These are phyloP conservation scores for Calcarius lapponicus DNA, from an alignment of 2,797 vertebrate species.

Conservation along the genomic window DNA sequence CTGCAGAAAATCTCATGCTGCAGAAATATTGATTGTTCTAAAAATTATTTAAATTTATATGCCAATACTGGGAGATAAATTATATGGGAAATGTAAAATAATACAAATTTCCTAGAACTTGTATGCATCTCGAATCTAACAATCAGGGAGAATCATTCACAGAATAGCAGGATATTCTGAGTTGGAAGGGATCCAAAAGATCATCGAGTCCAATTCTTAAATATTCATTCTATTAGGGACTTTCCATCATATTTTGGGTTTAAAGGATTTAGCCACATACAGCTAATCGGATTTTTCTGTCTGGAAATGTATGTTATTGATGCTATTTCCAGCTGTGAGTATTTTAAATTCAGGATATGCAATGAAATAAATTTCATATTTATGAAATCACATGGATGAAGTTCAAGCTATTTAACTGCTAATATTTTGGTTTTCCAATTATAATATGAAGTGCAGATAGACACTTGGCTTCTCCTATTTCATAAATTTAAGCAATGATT, in stretches of 20 bases:
- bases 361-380: neutral
- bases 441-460: neutral
- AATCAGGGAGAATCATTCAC: neutral
- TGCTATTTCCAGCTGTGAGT: neutral
- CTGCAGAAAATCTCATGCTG: neutral
- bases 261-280: neutral
- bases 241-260: neutral
- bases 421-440: neutral
- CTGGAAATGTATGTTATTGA: neutral
- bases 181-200: neutral
- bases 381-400: neutral
- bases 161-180: neutral
- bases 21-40: neutral
- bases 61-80: neutral
- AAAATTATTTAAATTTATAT: neutral
- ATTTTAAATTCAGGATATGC: neutral
- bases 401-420: neutral
- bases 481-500: neutral
- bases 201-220: neutral
- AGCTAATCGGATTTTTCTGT: neutral
- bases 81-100: neutral
- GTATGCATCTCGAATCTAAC: neutral
- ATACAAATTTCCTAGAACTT: neutral
- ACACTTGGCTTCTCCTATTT: neutral
- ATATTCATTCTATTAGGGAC: neutral